phyloP scores from a whole-genome alignment of 2,797 vertebrate genomes.

The Chaenodraco wilsoni region DNA sequence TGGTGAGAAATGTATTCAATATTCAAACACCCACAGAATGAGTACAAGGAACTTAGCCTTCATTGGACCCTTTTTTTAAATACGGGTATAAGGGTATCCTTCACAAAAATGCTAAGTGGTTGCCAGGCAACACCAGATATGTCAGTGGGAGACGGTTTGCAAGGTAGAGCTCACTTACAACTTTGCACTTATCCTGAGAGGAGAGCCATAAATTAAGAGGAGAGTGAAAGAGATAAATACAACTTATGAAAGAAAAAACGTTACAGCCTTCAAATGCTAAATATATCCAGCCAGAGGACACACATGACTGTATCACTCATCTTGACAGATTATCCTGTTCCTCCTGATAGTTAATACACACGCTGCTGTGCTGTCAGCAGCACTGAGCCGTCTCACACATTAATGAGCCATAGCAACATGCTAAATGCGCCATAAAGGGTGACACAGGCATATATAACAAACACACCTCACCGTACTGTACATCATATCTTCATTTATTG shows the following conservation, averaged over 20 bases:
- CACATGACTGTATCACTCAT: constrained; percentile 60
- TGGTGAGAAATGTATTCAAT: constrained; percentile 49
- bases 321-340: constrained; percentile 55
- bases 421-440: constrained; percentile 68
- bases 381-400: constrained; percentile 56
- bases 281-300: constrained; percentile 32
- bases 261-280: constrained; percentile 34
- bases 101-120: constrained; percentile 66
- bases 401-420: constrained; percentile 69
- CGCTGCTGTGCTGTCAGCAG: constrained; percentile 38
- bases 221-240: constrained; percentile 28
- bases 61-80: constrained; percentile 41
- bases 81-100: constrained; percentile 53
- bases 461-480: constrained; percentile 39
- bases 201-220: constrained; percentile 36
- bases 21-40: constrained; percentile 63
- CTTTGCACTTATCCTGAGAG: constrained; percentile 41
- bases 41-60: constrained; percentile 68
- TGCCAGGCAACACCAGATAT: constrained; percentile 74
- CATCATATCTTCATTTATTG: constrained; percentile 28
- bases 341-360: constrained; percentile 62
- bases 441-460: constrained; percentile 53
- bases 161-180: constrained; percentile 51
- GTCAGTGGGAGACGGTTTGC: constrained; percentile 51
- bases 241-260: constrained; percentile 19